A percentile compares a stretch with the other conserved stretches of the same genome.
Conservation (phyloP, 2,888 invertebrate species). For the Drosophila merina region DNA sequence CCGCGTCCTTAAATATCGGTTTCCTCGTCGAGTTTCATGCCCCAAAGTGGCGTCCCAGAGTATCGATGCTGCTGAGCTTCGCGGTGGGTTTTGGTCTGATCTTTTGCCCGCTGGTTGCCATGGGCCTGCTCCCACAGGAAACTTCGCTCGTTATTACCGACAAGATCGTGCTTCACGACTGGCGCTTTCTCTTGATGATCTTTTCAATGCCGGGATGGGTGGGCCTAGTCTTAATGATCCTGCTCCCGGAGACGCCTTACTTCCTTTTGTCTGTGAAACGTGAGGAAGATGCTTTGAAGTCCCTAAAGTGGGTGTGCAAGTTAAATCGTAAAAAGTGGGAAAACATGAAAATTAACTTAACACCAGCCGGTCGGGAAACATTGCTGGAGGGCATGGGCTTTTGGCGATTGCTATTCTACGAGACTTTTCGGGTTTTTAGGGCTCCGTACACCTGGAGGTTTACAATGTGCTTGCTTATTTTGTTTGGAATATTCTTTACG, state of each 20-base stretch:
- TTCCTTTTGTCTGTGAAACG: constrained; percentile 12
- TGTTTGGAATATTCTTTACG: constrained; percentile 23
- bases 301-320: constrained; percentile 19
- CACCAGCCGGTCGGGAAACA: not conserved
- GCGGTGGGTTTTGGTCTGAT: not conserved
- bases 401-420: not conserved
- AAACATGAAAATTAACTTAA: constrained; percentile 5
- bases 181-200: constrained; percentile 21
- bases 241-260: constrained; percentile 34
- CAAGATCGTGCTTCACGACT: not conserved
- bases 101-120: constrained; percentile 9
- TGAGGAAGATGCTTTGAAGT: constrained; percentile 4
- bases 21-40: constrained; percentile 31
- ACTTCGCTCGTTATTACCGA: not conserved
- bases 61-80: not conserved
- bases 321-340: constrained; percentile 18
- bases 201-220: constrained; percentile 12
- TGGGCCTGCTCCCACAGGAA: not conserved
- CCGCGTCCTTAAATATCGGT: constrained; percentile 7
- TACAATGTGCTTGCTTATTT: not conserved
- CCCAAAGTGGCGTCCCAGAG: not conserved
- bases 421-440: not conserved
- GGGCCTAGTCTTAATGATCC: not conserved
- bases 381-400: not conserved
- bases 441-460: not conserved